Evolutionary conservation across 2,113 vertebrate genomes (phyloP), one percentile per base, ranked within the genome.

Genomic region (Malaclemys terrapin): DNA sequence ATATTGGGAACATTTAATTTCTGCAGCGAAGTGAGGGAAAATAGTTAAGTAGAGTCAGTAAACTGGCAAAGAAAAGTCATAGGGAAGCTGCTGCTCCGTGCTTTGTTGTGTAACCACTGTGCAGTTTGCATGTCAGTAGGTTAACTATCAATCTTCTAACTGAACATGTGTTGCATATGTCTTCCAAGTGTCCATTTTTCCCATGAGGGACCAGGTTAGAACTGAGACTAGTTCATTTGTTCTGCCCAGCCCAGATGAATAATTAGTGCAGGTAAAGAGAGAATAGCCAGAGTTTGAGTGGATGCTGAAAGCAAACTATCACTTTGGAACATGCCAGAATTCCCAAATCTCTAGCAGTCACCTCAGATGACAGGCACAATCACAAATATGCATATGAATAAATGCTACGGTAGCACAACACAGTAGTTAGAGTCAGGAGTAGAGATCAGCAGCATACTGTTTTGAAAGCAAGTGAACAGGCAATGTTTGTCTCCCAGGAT

Each of bases 161-260:
- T 4, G n/a, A 25, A 38, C 24, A 50, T 5, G 83, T 91, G 65
- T 17, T 86, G 45, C n/a, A 14, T 50, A 29, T 75, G 88, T 93
- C 89, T 97, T 96, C 96, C 62, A 90, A 90, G 11, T 89, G 76
- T 52, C 85, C 72, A 56, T 90, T 85, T 88, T 45, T 57, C 81
- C 89, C 84, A 47, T 9, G 16, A 79, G 88, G 93, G 87, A 91
- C 94, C 56, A 93, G 86, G 54, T 89, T 6, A 9, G 52, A 6
- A 22, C 35, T 56, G 16, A 91, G 76, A 1, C 76, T 72, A 45
- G 54, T 35, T 52, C 89, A 22, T 91, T 54, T 62, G 87, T 86
- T 82, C 85, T 93, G 47, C 69, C 49, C 17, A 17, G n/a, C 54
- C 83, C 85, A 87, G 93, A 85, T 45, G 47, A 50, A 29, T 57